Conservation (phyloP, 2,888 invertebrate species). For the Campoplex capitator region DNA sequence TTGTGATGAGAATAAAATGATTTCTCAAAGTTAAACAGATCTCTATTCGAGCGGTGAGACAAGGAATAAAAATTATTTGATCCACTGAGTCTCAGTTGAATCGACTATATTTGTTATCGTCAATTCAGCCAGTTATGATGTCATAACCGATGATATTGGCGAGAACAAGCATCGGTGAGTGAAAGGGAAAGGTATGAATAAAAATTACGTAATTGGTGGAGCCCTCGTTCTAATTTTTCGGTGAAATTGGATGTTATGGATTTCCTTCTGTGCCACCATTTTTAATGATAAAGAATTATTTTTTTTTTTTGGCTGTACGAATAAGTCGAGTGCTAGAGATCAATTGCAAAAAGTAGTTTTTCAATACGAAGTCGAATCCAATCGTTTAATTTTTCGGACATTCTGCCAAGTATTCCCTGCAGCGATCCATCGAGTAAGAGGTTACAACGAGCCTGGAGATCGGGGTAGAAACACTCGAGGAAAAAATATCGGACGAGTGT, state of each 20-base stretch:
- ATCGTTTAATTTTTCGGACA: not conserved
- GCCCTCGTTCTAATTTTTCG: not conserved
- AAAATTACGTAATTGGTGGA: not conserved
- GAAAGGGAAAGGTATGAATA: not conserved
- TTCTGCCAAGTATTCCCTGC: not conserved
- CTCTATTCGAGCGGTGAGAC: no score
- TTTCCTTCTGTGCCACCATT: not conserved
- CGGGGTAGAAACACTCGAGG: not conserved
- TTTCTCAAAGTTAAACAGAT: no score
- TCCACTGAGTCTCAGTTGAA: no score
- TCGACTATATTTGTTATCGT: no score
- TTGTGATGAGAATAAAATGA: no score
- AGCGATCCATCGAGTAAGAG: conserved; percentile 14
- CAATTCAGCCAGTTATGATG: no score
- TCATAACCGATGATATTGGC: not conserved
- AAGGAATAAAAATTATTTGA: no score
- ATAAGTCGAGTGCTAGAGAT: not conserved
- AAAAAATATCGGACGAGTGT: not conserved
- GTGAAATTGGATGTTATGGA: no score
- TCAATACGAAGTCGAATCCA: not conserved
- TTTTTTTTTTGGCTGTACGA: not conserved
- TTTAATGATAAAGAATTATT: not conserved
- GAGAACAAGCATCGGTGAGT: not conserved
- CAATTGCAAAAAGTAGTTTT: not conserved
- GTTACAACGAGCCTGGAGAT: conserved; percentile 6